phyloP scores from a whole-genome alignment of 2,888 invertebrate genomes.

The Hoplodrina blanda region DNA sequence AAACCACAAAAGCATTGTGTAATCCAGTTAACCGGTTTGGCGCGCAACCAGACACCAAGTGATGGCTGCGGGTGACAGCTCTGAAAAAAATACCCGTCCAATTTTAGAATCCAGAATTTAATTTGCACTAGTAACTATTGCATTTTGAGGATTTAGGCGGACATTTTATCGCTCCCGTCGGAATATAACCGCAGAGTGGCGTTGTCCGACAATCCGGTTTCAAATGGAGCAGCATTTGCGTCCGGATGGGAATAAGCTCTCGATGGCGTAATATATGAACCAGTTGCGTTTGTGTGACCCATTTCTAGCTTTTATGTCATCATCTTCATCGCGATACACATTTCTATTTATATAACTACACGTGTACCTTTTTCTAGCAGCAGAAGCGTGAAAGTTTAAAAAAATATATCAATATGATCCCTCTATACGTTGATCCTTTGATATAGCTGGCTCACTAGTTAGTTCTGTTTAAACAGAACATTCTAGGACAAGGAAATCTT shows the following conservation, averaged over 20 bases:
- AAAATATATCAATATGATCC: background rate
- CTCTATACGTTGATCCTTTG: background rate
- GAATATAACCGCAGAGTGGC: conserved; percentile 54
- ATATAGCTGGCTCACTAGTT: background rate
- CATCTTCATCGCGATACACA: background rate
- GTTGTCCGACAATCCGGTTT: conserved; percentile 64
- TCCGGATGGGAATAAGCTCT: conserved; percentile 59
- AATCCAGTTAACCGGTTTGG: conserved; percentile 79
- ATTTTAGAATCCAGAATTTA: conserved; percentile 52
- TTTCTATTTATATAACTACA: conserved; percentile 29
- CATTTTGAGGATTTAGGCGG: conserved; percentile 23
- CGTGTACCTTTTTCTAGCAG: background rate
- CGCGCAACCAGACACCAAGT: conserved; percentile 73
- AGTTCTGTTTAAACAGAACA: background rate
- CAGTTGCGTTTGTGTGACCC: conserved; percentile 32
- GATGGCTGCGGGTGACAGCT: conserved; percentile 72
- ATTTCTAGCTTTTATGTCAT: conserved; percentile 10
- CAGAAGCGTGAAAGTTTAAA: background rate
- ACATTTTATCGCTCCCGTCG: conserved; percentile 35
- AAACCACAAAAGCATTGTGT: conserved; percentile 77
- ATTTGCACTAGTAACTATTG: conserved; percentile 44
- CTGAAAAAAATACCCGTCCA: conserved; percentile 53
- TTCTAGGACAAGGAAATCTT: background rate
- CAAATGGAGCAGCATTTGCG: conserved; percentile 61
- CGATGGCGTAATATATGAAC: conserved; percentile 47